These are phyloP conservation scores for Donacobius atricapilla DNA, from an alignment of 2,113 vertebrate species.

Conservation along the genomic window DNA sequence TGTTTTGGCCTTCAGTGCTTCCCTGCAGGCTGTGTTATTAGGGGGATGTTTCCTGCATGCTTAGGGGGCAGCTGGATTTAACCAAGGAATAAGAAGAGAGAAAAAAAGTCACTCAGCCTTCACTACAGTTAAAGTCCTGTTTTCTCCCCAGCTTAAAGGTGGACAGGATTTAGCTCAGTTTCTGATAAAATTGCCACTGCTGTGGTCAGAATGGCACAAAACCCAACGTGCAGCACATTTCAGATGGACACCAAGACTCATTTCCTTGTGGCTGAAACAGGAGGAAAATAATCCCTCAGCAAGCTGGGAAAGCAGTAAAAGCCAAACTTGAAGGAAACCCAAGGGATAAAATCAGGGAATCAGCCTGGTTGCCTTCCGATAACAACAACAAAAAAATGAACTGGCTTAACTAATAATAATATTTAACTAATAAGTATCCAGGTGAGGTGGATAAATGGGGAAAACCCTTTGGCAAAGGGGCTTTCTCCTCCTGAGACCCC, in stretches of 20 bases:
- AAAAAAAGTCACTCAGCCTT: not conserved
- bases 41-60: not conserved
- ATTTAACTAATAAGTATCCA: not conserved
- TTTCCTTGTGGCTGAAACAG: not conserved
- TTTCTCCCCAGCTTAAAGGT: not conserved
- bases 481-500: accelerated
- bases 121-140: not conserved
- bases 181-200: not conserved
- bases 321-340: not conserved
- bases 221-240: not conserved
- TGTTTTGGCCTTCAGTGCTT: not conserved
- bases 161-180: not conserved
- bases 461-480: not conserved
- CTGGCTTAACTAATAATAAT: not conserved
- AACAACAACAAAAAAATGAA: not conserved
- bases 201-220: not conserved
- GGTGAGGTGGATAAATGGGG: not conserved
- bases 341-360: not conserved
- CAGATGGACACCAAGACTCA: not conserved
- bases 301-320: not conserved
- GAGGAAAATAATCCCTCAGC: not conserved
- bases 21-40: not conserved
- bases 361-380: not conserved
- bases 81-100: not conserved
- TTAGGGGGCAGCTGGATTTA: not conserved